Conservation (phyloP, 1,140 invertebrate species). For the Plutomurus gul region DNA sequence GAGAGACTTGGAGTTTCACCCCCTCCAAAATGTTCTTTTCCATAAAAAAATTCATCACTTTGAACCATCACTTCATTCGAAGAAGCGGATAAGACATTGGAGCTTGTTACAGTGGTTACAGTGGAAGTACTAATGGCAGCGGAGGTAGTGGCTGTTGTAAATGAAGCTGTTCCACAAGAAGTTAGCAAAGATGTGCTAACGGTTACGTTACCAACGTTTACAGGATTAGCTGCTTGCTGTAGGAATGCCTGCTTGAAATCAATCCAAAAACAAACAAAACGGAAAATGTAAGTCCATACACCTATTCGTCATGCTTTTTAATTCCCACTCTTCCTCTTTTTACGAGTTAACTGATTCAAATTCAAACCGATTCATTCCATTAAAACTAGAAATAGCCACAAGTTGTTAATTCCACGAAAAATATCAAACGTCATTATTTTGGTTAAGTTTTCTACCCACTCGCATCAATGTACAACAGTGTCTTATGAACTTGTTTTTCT, state of each 20-base stretch:
- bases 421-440: no score
- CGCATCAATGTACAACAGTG: no score
- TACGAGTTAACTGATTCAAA: background rate
- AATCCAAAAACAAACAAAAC: slow-evolving; percentile 23
- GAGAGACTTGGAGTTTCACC: background rate
- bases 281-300: slow-evolving; percentile 6
- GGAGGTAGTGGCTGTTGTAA: background rate
- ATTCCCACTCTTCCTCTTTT: background rate
- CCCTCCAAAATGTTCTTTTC: background rate
- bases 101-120: background rate
- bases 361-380: no score
- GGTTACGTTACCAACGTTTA: slow-evolving; percentile 2
- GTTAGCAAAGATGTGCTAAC: background rate
- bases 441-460: no score
- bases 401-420: no score
- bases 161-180: background rate
- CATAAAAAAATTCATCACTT: slow-evolving; percentile 19
- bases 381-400: no score
- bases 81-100: background rate
- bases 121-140: background rate
- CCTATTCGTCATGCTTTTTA: slow-evolving; percentile 4
- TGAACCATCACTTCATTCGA: background rate
- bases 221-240: background rate
- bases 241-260: slow-evolving; percentile 7
- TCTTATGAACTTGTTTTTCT: no score